Evolutionary conservation across 2,113 vertebrate genomes (phyloP).

Genomic region (Carassius gibelio): DNA sequence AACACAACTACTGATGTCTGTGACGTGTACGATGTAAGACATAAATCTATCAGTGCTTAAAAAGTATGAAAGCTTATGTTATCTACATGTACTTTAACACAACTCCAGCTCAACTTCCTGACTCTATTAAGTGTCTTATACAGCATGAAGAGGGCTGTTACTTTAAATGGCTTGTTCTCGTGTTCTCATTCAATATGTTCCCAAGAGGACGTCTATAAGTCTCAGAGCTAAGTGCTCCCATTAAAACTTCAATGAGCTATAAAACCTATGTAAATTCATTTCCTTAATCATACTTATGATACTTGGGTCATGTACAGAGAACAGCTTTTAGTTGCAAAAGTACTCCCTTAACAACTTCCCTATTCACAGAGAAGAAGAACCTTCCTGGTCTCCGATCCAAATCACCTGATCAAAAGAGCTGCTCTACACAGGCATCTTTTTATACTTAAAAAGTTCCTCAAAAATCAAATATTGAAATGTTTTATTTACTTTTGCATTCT

Average conservation of each 20-base stretch:
- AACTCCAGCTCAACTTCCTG: not conserved
- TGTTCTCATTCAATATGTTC: conserved; percentile 1
- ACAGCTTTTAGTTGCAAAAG: conserved; percentile 1
- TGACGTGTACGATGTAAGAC: not conserved
- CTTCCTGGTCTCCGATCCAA: not conserved
- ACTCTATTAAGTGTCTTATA: not conserved
- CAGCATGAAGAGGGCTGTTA: not conserved
- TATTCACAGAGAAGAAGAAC: not conserved
- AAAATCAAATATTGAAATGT: not conserved
- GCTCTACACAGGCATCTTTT: not conserved
- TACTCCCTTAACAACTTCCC: not conserved
- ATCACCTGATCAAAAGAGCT: not conserved
- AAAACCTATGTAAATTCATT: conserved; percentile 34
- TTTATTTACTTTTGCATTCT: not conserved
- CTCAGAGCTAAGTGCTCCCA: conserved; percentile 32
- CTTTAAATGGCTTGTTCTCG: conserved; percentile 25
- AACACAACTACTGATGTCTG: not conserved
- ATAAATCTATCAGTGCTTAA: not conserved
- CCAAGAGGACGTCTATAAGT: conserved; percentile 18
- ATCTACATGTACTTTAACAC: conserved; percentile 2
- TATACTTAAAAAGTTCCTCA: not conserved
- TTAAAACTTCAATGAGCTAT: conserved; percentile 37
- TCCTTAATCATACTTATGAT: conserved; percentile 33
- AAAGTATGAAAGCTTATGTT: not conserved
- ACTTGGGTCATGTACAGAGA: not conserved